These are phyloP conservation scores for Sphaeridia pumilis DNA, from an alignment of 2,888 invertebrate genomes.

Conservation along the genomic window DNA sequence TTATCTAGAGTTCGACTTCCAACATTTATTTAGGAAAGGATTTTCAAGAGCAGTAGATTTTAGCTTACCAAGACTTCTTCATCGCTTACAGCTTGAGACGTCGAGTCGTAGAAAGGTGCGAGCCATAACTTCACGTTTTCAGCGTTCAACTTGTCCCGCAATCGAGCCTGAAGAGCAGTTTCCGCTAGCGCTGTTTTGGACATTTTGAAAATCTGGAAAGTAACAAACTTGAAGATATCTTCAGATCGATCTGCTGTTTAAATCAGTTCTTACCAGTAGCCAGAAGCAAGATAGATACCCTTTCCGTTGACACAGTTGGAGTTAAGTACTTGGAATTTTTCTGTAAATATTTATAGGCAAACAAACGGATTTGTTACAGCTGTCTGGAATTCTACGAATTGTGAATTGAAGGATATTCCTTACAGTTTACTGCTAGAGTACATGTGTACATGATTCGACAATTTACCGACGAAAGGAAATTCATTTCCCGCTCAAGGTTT, in stretches of 20 bases:
- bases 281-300: too few species aligned
- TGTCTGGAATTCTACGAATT: too few species aligned
- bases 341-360: too few species aligned
- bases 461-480: too few species aligned
- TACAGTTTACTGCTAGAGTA: too few species aligned
- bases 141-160: slow-evolving; percentile 54
- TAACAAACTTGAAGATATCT: not conserved
- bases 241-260: not conserved
- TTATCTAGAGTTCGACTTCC: not conserved
- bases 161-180: slow-evolving; percentile 25
- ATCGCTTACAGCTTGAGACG: slow-evolving; percentile 42
- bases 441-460: too few species aligned
- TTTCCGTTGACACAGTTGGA: too few species aligned
- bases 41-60: not conserved
- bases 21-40: not conserved
- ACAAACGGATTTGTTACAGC: too few species aligned
- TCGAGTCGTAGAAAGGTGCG: slow-evolving; percentile 52
- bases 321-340: too few species aligned
- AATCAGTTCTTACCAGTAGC: too few species aligned
- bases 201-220: slow-evolving; percentile 2
- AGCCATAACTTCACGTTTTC: slow-evolving; percentile 64
- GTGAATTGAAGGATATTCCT: too few species aligned
- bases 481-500: too few species aligned
- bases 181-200: slow-evolving; percentile 13
- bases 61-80: slow-evolving; percentile 43